Evolutionary conservation across 2,113 vertebrate species (phyloP), one percentile per base, ranked within the genome.

Genomic region (Crotalus helleri): DNA sequence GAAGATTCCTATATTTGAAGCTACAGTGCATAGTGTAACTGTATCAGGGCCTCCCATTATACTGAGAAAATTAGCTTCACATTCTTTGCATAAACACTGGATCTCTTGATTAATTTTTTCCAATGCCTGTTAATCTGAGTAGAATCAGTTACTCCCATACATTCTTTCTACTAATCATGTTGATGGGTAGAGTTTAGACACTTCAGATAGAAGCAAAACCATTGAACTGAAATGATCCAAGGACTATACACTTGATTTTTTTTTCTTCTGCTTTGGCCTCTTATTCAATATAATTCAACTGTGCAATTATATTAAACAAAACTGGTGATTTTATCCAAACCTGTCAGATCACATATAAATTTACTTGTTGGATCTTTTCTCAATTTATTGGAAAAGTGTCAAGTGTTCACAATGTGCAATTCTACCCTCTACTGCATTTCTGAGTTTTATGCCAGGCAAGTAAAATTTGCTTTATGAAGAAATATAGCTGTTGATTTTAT

Each of bases 401-500:
- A 53, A 39, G 19, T 57, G 3, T 74, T 89, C 39, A n/a, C 49
- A 49, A 24, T 11, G 64, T 88, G n/a, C 46, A 85, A 91, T 87
- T 59, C 86, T 53, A 64, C 26, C 85, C 49, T 55, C 23, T 55
- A 10, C 0, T 44, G 10, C 0, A 21, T 61, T 85, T 9, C 21
- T 53, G 54, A 55, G 5, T 85, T 95, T 85, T 13, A 81, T 74
- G n/a, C 29, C 61, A 64, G 89, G 9, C 46, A 54, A 21, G 4
- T 12, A 44, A 57, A 44, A 85, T 53, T 2, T 87, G 4, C 51
- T 93, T 90, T 93, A 74, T 61, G 54, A 51, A 92, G 64, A 88
- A 95, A 90, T 90, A 2, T 54, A 91, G 29, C 85, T 61, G 3
- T 1, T 64, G 49, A 59, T 91, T 92, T 93, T 86, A 93, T 53